These are phyloP conservation scores for Drosophila suboccidentalis DNA, from an alignment of 2,888 invertebrate species.

Conservation along the genomic window DNA sequence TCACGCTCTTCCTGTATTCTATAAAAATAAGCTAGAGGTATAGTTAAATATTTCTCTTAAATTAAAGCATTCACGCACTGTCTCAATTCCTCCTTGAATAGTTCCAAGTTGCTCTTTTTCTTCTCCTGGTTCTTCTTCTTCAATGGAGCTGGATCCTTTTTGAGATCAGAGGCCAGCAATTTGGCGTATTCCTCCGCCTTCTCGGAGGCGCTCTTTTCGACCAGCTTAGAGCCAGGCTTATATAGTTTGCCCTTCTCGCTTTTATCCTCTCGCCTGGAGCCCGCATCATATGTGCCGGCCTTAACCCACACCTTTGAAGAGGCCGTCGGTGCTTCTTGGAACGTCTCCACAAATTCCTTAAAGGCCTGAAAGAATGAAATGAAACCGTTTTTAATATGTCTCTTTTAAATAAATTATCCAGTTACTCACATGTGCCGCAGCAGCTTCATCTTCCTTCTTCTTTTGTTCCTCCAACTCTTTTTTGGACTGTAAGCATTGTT, in stretches of 20 bases:
- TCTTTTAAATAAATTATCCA: too few species aligned
- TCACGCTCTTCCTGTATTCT: conserved; percentile 99
- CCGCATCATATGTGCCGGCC: conserved; percentile 98
- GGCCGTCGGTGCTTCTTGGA: conserved; percentile 93
- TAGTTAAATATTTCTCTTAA: too few species aligned
- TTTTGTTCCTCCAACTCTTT: conserved; percentile 94
- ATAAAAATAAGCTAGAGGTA: background rate
- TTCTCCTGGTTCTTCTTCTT: conserved; percentile 93
- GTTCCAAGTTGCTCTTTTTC: conserved; percentile 98
- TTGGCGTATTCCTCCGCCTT: conserved; percentile 90
- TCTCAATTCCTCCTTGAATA: conserved; percentile 99
- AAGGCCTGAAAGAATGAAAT: conserved; percentile 89
- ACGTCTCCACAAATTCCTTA: conserved; percentile 98
- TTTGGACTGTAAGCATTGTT: conserved; percentile 87
- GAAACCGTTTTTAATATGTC: background rate
- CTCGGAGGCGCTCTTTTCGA: conserved; percentile 88
- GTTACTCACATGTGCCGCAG: conserved; percentile 93
- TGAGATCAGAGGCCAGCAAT: conserved; percentile 88
- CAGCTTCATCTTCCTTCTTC: conserved; percentile 95
- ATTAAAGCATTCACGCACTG: conserved; percentile 88
- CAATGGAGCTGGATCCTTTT: conserved; percentile 87
- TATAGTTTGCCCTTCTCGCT: conserved; percentile 96
- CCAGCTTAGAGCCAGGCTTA: conserved; percentile 94
- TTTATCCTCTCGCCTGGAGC: conserved; percentile 95
- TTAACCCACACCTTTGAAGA: conserved; percentile 98